phyloP scores from a whole-genome alignment of 1,140 invertebrate species.

The Aricia agestis region DNA sequence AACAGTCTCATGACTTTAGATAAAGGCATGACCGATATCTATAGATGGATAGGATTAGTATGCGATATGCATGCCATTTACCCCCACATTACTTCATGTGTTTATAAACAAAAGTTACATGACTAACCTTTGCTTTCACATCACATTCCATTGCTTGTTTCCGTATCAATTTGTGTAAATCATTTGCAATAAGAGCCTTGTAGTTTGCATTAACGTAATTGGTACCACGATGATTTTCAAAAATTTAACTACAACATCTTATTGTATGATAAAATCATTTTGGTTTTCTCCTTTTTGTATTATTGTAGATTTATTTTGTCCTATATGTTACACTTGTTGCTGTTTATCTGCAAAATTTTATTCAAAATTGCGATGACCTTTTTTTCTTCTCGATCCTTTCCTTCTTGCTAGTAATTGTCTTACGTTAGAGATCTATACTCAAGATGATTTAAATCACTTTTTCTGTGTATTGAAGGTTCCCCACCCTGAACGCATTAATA shows the following conservation, averaged over 20 bases:
- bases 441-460: slow-evolving; percentile 61
- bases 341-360: slow-evolving; percentile 36
- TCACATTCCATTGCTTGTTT: slow-evolving; percentile 49
- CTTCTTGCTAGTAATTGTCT: slow-evolving; percentile 50
- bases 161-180: slow-evolving; percentile 34
- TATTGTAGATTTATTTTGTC: slow-evolving; percentile 26
- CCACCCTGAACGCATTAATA: slow-evolving; percentile 76
- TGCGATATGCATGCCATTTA: slow-evolving; percentile 62
- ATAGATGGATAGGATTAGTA: slow-evolving; percentile 58
- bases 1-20: slow-evolving; percentile 74
- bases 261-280: slow-evolving; percentile 35
- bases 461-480: slow-evolving; percentile 77
- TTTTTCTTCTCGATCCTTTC: slow-evolving; percentile 39
- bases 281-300: slow-evolving; percentile 25
- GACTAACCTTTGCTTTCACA: slow-evolving; percentile 64
- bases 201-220: slow-evolving; percentile 23
- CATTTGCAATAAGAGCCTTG: slow-evolving; percentile 53
- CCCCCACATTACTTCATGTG: slow-evolving; percentile 72
- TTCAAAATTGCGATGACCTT: slow-evolving; percentile 36
- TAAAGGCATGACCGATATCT: slow-evolving; percentile 47
- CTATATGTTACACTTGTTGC: slow-evolving; percentile 31
- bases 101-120: slow-evolving; percentile 74
- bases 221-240: not conserved
- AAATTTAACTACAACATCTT: slow-evolving; percentile 33
- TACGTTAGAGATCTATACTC: slow-evolving; percentile 38